A percentile compares a stretch with the other conserved stretches of the same genome.
phyloP scores from a whole-genome alignment of 2,888 invertebrate species.

The Eurois occulta region DNA sequence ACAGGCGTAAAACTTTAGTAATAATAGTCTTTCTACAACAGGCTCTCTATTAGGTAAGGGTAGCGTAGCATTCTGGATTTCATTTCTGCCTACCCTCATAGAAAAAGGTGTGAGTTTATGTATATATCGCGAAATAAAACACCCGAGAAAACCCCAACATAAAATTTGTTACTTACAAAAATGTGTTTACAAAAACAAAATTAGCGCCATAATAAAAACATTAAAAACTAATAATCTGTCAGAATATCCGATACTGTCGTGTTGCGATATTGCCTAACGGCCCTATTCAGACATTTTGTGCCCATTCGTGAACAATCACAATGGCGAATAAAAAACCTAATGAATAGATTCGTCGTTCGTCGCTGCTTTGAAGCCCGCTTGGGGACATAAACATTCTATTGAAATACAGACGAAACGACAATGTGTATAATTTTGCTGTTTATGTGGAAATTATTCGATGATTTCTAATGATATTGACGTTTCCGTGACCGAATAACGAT shows the following conservation, averaged over 20 bases:
- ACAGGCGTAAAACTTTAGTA: conserved; percentile 38
- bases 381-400: conserved; percentile 65
- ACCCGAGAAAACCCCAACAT: background rate
- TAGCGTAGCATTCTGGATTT: background rate
- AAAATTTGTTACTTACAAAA: background rate
- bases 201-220: conserved; percentile 14
- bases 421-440: conserved; percentile 70
- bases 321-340: conserved; percentile 75
- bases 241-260: conserved; percentile 37
- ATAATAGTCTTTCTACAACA: conserved; percentile 5
- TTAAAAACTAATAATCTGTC: conserved; percentile 33
- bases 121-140: background rate
- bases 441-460: conserved; percentile 64
- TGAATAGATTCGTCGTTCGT: conserved; percentile 77
- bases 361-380: conserved; percentile 68
- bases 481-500: conserved; percentile 53
- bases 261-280: conserved; percentile 44
- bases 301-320: conserved; percentile 65
- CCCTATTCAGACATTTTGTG: conserved; percentile 53
- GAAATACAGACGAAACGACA: conserved; percentile 58
- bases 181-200: conserved; percentile 1
- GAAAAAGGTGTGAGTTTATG: background rate
- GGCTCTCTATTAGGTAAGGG: background rate
- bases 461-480: conserved; percentile 55
- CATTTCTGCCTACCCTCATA: background rate